phyloP scores from a whole-genome alignment of 2,797 vertebrate species.

The Neopelma chrysocephalum region DNA sequence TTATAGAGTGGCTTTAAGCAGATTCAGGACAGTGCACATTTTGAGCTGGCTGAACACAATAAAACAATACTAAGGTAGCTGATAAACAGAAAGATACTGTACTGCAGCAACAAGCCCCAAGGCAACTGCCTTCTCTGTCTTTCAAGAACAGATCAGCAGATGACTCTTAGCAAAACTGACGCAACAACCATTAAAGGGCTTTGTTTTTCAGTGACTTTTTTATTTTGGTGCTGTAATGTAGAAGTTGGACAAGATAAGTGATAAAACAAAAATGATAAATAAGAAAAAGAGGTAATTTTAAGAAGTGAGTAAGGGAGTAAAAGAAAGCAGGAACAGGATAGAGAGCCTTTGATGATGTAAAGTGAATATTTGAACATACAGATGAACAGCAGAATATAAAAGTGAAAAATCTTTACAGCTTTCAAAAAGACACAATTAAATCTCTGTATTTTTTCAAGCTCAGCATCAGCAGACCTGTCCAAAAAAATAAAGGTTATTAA shows the following conservation, averaged over 20 bases:
- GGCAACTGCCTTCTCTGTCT: neutral
- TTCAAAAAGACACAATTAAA: slow-evolving; percentile 81
- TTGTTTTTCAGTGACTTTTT: neutral
- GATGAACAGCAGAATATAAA: neutral
- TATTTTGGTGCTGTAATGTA: neutral
- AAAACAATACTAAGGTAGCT: neutral
- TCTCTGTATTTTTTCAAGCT: slow-evolving; percentile 79
- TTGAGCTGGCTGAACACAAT: neutral
- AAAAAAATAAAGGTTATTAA: neutral
- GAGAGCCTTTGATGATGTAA: neutral
- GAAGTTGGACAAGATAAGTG: neutral
- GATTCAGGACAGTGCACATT: neutral
- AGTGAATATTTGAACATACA: neutral
- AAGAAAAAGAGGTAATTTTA: neutral
- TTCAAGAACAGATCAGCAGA: neutral
- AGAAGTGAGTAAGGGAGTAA: neutral
- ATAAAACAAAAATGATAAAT: neutral
- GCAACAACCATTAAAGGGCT: neutral
- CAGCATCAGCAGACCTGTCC: slow-evolving; percentile 74
- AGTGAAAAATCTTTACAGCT: neutral
- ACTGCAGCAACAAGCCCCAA: neutral
- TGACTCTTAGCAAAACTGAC: neutral
- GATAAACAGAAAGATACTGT: neutral
- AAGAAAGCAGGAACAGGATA: neutral
- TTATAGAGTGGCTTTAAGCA: neutral